Percentiles rank a stretch among this genome's conserved stretches.
Evolutionary conservation across 2,113 vertebrate species (phyloP).

Genomic region (Steatornis caripensis): DNA sequence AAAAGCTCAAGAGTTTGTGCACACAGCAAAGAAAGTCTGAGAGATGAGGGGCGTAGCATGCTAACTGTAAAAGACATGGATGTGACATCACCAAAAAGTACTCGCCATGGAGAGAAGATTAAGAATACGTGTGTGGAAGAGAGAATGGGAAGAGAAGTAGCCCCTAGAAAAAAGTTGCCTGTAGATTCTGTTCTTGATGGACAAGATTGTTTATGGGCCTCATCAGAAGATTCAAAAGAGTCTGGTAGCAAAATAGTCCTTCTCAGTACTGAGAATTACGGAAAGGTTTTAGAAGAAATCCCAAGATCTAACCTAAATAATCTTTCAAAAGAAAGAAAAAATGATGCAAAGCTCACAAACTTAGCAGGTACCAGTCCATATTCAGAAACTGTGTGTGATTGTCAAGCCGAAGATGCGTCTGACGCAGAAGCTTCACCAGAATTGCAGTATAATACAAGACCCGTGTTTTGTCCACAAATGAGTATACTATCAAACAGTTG

Average conservation of each 20-base stretch:
- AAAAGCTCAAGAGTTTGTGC: not conserved
- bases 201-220: not conserved
- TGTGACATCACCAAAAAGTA: not conserved
- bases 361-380: not conserved
- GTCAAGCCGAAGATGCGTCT: not conserved
- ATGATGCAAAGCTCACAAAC: not conserved
- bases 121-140: not conserved
- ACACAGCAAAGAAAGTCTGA: not conserved
- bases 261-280: not conserved
- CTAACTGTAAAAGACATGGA: not conserved
- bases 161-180: not conserved
- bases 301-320: not conserved
- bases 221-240: not conserved
- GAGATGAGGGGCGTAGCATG: not conserved
- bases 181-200: not conserved
- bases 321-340: not conserved
- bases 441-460: not conserved
- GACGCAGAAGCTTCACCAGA: not conserved
- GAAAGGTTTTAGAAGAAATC: not conserved
- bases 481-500: not conserved
- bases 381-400: not conserved
- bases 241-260: not conserved
- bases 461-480: not conserved
- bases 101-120: not conserved
- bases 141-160: not conserved